Base-by-base conservation (phyloP, 2,113 vertebrate species). In the Ctenodactylus gundi region DNA sequence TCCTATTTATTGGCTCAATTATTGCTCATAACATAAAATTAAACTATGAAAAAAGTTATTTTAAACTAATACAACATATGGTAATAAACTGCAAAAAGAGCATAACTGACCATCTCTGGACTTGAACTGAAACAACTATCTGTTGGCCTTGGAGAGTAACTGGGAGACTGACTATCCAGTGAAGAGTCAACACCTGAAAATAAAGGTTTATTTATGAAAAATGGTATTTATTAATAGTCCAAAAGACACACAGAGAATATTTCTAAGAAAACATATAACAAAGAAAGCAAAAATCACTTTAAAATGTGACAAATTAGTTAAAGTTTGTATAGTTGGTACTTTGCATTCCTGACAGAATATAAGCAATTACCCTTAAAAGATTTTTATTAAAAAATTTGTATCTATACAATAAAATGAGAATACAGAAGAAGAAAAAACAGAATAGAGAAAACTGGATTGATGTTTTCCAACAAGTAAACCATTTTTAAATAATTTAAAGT, bases 51-150 rank as follows among this genome's bases (percentile, higher is more conserved):
- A 70, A 72, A 90, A 84, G 44, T 36, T 36, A 75, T 44, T 65
- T 49, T 39, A 86, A 73, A 85, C 46, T 57, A 91, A 41, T 44
- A 60, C 0, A 83, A 9, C 58, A 85, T 60, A 72, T 13, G 68
- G 60, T 86, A 91, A 68, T 29, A 92, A 91, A n/a, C 31, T 5
- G 23, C 41, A 84, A 53, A 77, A 41, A 36, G 25, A 60, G 12
- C 10, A 49, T 64, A 64, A 96, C 98, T 98, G 97, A 99, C 99
- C 77, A 75, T 80, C 23, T 97, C 97, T n/a, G 98, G 97, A 94
- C 98, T 98, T 83, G 97, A 98, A 96, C 96, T 98, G 73, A 97
- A 92, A 95, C 77, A 98, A 95, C 96, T 98, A 1, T 98, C 98
- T 18, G 96, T 96, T 65, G 97, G 96, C 89, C 93, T 94, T 70